Evolutionary conservation across 2,113 vertebrate species (phyloP), one percentile per base, ranked within the genome.

Genomic region (Loxodonta africana): DNA sequence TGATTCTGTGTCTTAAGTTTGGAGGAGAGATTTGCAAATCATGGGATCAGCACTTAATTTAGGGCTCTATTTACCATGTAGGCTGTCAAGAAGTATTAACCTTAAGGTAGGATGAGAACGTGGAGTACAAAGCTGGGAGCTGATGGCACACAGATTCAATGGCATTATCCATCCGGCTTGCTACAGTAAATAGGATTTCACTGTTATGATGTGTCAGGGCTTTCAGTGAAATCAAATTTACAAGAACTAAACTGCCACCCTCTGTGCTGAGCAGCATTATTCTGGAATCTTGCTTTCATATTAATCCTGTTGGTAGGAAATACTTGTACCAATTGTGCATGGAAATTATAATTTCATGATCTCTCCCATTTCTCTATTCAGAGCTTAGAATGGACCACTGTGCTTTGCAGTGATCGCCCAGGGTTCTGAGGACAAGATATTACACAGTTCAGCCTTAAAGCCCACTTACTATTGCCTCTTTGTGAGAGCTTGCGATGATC

Each of bases 161-260:
- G 98, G 99, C 97, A 99, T 99, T 99, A 99, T 98, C 98, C 98
- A 85, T 98, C 98, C 98, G 97, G 97, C 98, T 98, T 98, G 98
- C 98, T 98, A 91, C 98, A 98, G 98, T 99, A 99, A 99, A 99
- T 99, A 99, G 99, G 99, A 99, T 99, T 99, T 98, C 74, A 93
- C 98, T 98, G 98, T 99, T 99, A 99, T 98, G 98, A 99, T 99
- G 98, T 99, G 99, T 99, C 98, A 98, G 98, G 98, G 98, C 98
- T 99, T 99, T 98, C 98, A 96, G 97, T 86, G 97, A 99, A 99
- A 99, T 99, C 99, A 98, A 98, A 99, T 99, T 99, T 99, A 95
- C 98, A 97, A 97, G 98, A 98, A 92, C 98, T 99, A 98, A 99
- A 99, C 97, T 98, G 98, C 98, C 98, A 95, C 98, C 98, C 98